phyloP scores from a whole-genome alignment of 2,113 vertebrate genomes.

The Andinoacara biseriatus region DNA sequence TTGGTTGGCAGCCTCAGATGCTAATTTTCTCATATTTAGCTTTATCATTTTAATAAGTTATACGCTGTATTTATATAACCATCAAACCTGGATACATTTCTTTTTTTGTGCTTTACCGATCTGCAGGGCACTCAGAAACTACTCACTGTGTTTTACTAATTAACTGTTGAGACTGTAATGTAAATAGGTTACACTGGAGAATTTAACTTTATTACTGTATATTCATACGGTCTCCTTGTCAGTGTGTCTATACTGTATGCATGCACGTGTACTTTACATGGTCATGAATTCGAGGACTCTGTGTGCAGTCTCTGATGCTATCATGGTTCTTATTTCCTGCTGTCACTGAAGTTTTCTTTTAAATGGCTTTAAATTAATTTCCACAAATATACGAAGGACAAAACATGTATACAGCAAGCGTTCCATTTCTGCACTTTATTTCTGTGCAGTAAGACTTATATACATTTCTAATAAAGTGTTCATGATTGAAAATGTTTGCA shows the following conservation, averaged over 20 bases:
- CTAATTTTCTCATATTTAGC: slow-evolving; percentile 56
- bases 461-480: too few species aligned
- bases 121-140: not conserved
- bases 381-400: too few species aligned
- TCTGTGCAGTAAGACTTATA: too few species aligned
- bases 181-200: not conserved
- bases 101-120: not conserved
- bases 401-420: too few species aligned
- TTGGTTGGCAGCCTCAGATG: slow-evolving; percentile 31
- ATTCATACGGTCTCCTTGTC: not conserved
- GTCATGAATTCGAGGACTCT: not conserved
- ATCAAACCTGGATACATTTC: slow-evolving; percentile 24
- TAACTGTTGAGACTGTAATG: not conserved
- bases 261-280: not conserved
- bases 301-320: not conserved
- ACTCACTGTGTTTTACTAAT: not conserved
- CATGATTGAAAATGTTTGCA: too few species aligned
- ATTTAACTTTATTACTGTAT: not conserved
- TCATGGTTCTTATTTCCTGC: not conserved
- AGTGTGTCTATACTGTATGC: not conserved
- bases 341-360: too few species aligned
- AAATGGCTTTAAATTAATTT: not conserved
- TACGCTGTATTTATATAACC: slow-evolving; percentile 31
- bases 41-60: slow-evolving; percentile 46
- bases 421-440: too few species aligned